Percentiles rank a stretch among this genome's conserved stretches.
Conservation (phyloP, 2,113 vertebrate genomes). For the Corythaixoides concolor region DNA sequence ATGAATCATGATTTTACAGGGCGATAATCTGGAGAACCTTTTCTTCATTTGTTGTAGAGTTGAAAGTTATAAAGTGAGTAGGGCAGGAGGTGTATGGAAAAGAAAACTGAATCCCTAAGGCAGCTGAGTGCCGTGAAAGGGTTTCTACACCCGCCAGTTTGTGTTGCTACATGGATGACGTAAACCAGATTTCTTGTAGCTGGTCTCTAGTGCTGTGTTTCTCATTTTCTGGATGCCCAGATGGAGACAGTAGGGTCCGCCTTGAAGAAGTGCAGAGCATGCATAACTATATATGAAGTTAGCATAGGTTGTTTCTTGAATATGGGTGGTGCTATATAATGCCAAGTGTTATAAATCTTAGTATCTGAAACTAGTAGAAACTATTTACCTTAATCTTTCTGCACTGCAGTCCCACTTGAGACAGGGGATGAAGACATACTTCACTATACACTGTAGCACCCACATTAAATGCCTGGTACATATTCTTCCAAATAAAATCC, state of each 20-base stretch:
- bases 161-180: not conserved
- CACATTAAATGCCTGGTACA: not conserved
- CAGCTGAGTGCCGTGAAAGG: rapidly evolving
- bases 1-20: not conserved
- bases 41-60: not conserved
- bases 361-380: not conserved
- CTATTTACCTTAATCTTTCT: not conserved
- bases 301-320: not conserved
- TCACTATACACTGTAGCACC: not conserved
- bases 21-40: not conserved
- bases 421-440: not conserved
- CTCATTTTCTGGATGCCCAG: not conserved
- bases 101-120: not conserved
- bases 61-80: not conserved
- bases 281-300: not conserved
- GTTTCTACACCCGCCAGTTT: not conserved
- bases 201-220: not conserved
- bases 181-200: constrained; percentile 1
- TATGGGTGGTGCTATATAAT: not conserved
- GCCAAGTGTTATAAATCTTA: not conserved
- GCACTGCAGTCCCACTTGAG: not conserved
- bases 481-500: not conserved
- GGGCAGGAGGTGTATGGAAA: not conserved
- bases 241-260: not conserved
- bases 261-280: not conserved